Base-by-base conservation (phyloP, 2,113 vertebrate species). In the Tichodroma muraria region DNA sequence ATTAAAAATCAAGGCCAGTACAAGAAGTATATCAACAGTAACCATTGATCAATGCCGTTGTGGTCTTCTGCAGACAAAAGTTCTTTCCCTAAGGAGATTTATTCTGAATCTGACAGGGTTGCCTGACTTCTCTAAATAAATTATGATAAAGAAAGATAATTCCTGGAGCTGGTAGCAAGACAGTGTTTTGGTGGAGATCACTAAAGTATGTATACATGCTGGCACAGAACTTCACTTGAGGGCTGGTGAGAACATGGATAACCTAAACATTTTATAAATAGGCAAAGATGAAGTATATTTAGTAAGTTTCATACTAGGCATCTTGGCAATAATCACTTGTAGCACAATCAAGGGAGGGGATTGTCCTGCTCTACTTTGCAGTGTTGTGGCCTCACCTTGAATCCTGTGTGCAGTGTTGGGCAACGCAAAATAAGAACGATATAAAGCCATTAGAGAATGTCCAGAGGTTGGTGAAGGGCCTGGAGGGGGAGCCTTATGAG, bases 381-480 rank as follows among this genome's bases (percentile, higher is more conserved):
- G 8, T 31, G 11, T 13, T 61, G 47, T 0, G 0, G 8, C 40
- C n/a, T 56, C 63, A 24, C 31, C 22, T 54, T 19, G 31, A 63
- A 33, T 69, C 22, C 25, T 42, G 31, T 56, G 13, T 42, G n/a
- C 25, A 33, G 30, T 69, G 49, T 40, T 61, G 61, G 25, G 18
- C 44, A 44, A 22, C 2, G 1, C 40, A 19, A 33, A 35, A 35
- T 27, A 75, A 47, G 53, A 47, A 68, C 13, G 11, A 19, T 42
- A 15, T 2, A 23, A 69, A 54, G 40, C 10, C 42, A 4, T 37
- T 42, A 16, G 35, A 49, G 20, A 35, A 35, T 49, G 6, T 35
- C 53, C 40, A 35, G 47, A 54, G 44, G 23, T 57, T 37, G 37
- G 37, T 49, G 31, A 57, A 50, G 44, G 42, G 33, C 15, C 37